These are phyloP conservation scores for Drosophila baimaii DNA, from an alignment of 1,140 invertebrate genomes.

Conservation along the genomic window DNA sequence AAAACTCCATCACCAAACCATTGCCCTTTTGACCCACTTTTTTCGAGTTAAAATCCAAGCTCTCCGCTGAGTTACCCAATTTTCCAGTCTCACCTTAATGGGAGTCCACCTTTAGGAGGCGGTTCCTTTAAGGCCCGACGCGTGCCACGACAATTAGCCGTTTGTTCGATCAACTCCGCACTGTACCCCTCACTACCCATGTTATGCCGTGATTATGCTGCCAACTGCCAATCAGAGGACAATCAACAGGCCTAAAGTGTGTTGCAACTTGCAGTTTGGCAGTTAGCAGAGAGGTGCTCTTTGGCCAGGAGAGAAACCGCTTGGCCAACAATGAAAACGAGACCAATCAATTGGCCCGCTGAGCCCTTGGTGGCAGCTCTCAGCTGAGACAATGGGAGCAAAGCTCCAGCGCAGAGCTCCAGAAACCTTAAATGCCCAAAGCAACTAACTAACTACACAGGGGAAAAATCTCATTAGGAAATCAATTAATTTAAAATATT, in stretches of 20 bases:
- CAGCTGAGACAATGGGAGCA: slow-evolving; percentile 56
- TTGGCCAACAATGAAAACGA: slow-evolving; percentile 63
- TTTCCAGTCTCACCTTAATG: slow-evolving; percentile 27
- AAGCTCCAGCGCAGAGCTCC: slow-evolving; percentile 38
- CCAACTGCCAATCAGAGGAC: slow-evolving; percentile 69
- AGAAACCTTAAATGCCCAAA: slow-evolving; percentile 36
- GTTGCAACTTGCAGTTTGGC: slow-evolving; percentile 49
- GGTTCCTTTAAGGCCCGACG: slow-evolving; percentile 43
- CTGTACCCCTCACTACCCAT: neutral
- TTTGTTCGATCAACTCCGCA: slow-evolving; percentile 4
- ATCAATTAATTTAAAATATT: neutral
- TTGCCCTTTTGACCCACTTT: slow-evolving; percentile 71
- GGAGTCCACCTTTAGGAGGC: slow-evolving; percentile 2
- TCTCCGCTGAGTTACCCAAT: slow-evolving; percentile 46
- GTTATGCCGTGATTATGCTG: slow-evolving; percentile 28
- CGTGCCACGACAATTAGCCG: slow-evolving; percentile 70
- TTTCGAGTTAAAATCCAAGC: slow-evolving; percentile 31
- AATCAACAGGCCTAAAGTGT: slow-evolving; percentile 58
- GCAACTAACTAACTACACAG: slow-evolving; percentile 6
- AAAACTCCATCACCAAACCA: neutral
- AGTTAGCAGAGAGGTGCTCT: slow-evolving; percentile 1
- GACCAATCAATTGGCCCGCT: slow-evolving; percentile 65
- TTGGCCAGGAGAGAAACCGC: slow-evolving; percentile 26
- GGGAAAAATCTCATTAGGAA: neutral
- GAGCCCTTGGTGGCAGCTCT: slow-evolving; percentile 57